These are phyloP conservation scores for Coenonympha arcania DNA, from an alignment of 2,888 invertebrate species.

Conservation along the genomic window DNA sequence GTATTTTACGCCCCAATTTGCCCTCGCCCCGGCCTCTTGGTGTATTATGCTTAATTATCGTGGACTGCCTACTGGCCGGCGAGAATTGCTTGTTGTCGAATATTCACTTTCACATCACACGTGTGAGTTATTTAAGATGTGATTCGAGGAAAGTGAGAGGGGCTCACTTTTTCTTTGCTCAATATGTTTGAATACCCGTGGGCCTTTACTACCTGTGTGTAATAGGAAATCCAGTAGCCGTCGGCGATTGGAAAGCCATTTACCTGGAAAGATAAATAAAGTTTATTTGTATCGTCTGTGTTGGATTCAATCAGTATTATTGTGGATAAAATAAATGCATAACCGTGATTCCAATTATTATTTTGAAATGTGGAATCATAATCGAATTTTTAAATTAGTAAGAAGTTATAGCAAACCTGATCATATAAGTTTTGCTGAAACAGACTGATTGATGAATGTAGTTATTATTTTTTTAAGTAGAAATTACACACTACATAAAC, in stretches of 20 bases:
- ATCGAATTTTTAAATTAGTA: neutral
- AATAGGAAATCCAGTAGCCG: slow-evolving; percentile 20
- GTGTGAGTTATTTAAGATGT: slow-evolving; percentile 49
- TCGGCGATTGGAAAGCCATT: slow-evolving; percentile 27
- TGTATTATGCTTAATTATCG: too few relatives aligned
- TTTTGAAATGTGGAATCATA: neutral
- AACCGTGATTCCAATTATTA: too few relatives aligned
- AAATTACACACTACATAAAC: too few relatives aligned
- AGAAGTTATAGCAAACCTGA: too few relatives aligned
- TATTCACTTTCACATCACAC: slow-evolving; percentile 59
- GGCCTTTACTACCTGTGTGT: slow-evolving; percentile 13
- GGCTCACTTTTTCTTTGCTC: slow-evolving; percentile 59
- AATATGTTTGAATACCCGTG: slow-evolving; percentile 37
- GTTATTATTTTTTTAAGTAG: too few relatives aligned
- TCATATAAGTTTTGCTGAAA: too few relatives aligned
- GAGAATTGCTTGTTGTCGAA: slow-evolving; percentile 41
- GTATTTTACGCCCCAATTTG: too few relatives aligned
- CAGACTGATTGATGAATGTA: too few relatives aligned
- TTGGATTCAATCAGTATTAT: too few relatives aligned
- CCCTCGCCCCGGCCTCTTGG: too few relatives aligned
- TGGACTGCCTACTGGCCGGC: slow-evolving; percentile 38
- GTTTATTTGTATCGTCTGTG: slow-evolving; percentile 3
- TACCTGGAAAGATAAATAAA: slow-evolving; percentile 40
- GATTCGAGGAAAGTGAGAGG: slow-evolving; percentile 66
- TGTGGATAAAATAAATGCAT: too few relatives aligned